Percentiles rank a stretch among this genome's conserved stretches.
Evolutionary conservation across 2,113 vertebrate species (phyloP).

Genomic region (Cryptomyrus ogoouensis): DNA sequence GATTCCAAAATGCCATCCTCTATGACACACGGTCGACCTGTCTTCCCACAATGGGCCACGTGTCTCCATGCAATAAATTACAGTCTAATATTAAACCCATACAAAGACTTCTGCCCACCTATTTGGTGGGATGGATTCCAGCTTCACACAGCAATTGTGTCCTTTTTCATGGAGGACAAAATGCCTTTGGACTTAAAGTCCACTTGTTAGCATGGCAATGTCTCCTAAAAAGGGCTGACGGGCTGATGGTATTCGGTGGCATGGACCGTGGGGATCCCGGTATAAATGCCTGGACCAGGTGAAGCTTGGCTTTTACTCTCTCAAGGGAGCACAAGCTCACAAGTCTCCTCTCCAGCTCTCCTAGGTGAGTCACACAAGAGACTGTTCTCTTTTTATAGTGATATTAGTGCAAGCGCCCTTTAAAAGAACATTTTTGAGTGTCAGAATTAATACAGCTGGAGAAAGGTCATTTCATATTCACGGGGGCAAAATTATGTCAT

Average conservation of each 20-base stretch:
- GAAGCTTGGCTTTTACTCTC: slow-evolving; percentile 25
- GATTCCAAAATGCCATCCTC: slow-evolving; percentile 15
- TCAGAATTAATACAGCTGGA: not conserved
- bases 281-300: slow-evolving; percentile 35
- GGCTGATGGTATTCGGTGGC: not conserved
- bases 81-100: slow-evolving; percentile 38
- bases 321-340: slow-evolving; percentile 25
- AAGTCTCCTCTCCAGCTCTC: slow-evolving; percentile 25
- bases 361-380: slow-evolving; percentile 25
- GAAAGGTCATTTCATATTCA: not conserved
- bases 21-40: not conserved
- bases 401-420: not conserved
- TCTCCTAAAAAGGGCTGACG: slow-evolving; percentile 37
- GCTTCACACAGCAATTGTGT: not conserved
- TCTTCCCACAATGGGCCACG: slow-evolving; percentile 16
- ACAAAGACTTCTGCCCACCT: slow-evolving; percentile 25
- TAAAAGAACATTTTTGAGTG: not conserved
- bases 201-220: slow-evolving; percentile 13
- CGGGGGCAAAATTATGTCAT: not conserved
- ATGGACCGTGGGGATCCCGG: slow-evolving; percentile 4
- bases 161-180: slow-evolving; percentile 28
- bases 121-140: slow-evolving; percentile 27
- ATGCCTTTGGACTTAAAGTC: slow-evolving; percentile 37
- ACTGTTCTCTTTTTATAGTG: not conserved
- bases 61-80: slow-evolving; percentile 26